A percentile compares a stretch with the other conserved stretches of the same genome.
Conservation (phyloP, 2,797 vertebrate species). For the Chaenodraco wilsoni region DNA sequence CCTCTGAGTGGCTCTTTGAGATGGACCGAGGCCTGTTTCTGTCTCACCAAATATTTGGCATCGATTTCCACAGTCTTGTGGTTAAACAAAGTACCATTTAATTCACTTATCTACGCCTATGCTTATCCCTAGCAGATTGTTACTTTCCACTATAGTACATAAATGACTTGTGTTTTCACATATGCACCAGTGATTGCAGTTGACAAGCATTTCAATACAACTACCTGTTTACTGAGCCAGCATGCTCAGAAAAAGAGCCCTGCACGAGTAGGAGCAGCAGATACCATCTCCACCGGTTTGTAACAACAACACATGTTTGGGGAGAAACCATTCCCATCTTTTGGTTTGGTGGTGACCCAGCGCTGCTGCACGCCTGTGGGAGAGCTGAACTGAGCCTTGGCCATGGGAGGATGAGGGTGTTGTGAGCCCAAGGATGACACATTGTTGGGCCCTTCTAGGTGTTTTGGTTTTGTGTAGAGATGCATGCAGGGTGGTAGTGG, state of each 20-base stretch:
- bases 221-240: conserved; percentile 54
- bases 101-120: conserved; percentile 69
- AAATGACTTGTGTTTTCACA: conserved; percentile 39
- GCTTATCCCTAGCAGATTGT: conserved; percentile 57
- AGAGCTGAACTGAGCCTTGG: conserved; percentile 51
- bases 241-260: conserved; percentile 22
- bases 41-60: conserved; percentile 75
- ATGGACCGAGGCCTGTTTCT: conserved; percentile 72
- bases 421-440: conserved; percentile 63
- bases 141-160: conserved; percentile 53
- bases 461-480: conserved; percentile 59
- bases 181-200: conserved; percentile 28
- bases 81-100: conserved; percentile 73
- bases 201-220: conserved; percentile 51
- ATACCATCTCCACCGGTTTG: conserved; percentile 61
- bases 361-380: conserved; percentile 49
- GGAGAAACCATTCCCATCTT: conserved; percentile 56
- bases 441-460: conserved; percentile 58
- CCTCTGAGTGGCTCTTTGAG: conserved; percentile 67
- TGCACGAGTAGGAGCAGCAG: conserved; percentile 46
- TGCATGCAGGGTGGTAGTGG: conserved; percentile 59
- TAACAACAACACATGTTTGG: conserved; percentile 63
- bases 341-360: conserved; percentile 59
- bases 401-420: conserved; percentile 50
- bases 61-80: conserved; percentile 71